Conservation (phyloP, 2,797 vertebrate species). For the Microcaecilia unicolor region DNA sequence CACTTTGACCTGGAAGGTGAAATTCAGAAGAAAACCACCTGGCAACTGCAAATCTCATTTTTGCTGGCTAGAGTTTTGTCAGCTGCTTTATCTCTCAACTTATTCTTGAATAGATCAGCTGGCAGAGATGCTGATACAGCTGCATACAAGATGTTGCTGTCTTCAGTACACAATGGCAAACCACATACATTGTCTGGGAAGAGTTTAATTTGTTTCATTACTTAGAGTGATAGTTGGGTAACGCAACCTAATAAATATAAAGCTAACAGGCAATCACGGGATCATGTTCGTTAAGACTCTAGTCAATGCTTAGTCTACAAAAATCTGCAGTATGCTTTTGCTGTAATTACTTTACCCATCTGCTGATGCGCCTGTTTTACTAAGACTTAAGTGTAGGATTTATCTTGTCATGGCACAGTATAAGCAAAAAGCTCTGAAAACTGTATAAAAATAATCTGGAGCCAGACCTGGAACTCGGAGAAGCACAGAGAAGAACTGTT, state of each 20-base stretch:
- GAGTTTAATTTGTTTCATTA: slow-evolving; percentile 34
- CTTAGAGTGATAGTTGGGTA: slow-evolving; percentile 27
- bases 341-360: too few species aligned
- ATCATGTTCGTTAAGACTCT: too few species aligned
- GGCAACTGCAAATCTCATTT: slow-evolving; percentile 39
- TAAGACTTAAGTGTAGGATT: too few species aligned
- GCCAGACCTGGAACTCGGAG: too few species aligned
- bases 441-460: too few species aligned
- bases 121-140: slow-evolving; percentile 47
- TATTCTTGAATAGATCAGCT: slow-evolving; percentile 39
- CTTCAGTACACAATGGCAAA: slow-evolving; percentile 30
- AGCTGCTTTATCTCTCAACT: slow-evolving; percentile 15
- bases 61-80: slow-evolving; percentile 23
- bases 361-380: too few species aligned
- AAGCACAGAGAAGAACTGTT: too few species aligned
- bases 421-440: too few species aligned
- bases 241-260: slow-evolving; percentile 31
- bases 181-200: slow-evolving; percentile 34
- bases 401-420: too few species aligned
- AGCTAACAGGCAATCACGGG: slow-evolving; percentile 33
- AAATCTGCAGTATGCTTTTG: too few species aligned
- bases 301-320: too few species aligned
- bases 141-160: slow-evolving; percentile 51
- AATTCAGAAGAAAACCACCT: slow-evolving; percentile 6
- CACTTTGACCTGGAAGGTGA: slow-evolving; percentile 11